Evolutionary conservation across 2,888 invertebrate species (phyloP).

Genomic region (Hypselothyrea guttata): DNA sequence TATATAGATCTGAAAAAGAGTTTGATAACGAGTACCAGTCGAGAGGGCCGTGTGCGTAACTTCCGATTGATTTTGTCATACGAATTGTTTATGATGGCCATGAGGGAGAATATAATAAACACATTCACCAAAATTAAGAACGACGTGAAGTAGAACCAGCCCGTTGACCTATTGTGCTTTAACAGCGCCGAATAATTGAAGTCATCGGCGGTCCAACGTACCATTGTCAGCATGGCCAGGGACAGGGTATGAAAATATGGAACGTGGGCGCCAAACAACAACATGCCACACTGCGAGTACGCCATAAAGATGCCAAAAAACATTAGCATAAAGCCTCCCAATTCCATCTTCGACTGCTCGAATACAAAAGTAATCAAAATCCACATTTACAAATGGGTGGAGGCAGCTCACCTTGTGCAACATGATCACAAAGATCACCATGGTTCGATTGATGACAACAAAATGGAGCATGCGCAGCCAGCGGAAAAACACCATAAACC

Average conservation of each 20-base stretch:
- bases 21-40: neutral
- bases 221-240: constrained; percentile 30
- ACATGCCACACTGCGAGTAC: constrained; percentile 37
- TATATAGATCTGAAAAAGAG: constrained; percentile 6
- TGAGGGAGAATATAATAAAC: constrained; percentile 37
- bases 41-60: neutral
- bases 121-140: constrained; percentile 44
- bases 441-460: constrained; percentile 49
- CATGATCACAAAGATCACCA: constrained; percentile 37
- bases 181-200: constrained; percentile 16
- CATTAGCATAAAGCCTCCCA: constrained; percentile 43
- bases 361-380: too few relatives aligned
- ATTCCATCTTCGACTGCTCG: constrained; percentile 40
- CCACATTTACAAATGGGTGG: too few relatives aligned
- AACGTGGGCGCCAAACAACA: constrained; percentile 36
- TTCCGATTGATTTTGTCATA: constrained; percentile 29
- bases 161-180: neutral
- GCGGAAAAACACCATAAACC: constrained; percentile 33
- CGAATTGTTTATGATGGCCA: constrained; percentile 40
- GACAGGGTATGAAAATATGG: constrained; percentile 22
- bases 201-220: constrained; percentile 34
- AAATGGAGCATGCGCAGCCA: constrained; percentile 51
- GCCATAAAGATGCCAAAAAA: constrained; percentile 36
- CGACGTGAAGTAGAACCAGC: constrained; percentile 35
- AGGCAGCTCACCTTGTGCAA: constrained; percentile 25